Percentiles rank a stretch among this genome's conserved stretches.
These are phyloP conservation scores for Lophochroa leadbeateri DNA, from an alignment of 2,113 vertebrate species.

Conservation along the genomic window DNA sequence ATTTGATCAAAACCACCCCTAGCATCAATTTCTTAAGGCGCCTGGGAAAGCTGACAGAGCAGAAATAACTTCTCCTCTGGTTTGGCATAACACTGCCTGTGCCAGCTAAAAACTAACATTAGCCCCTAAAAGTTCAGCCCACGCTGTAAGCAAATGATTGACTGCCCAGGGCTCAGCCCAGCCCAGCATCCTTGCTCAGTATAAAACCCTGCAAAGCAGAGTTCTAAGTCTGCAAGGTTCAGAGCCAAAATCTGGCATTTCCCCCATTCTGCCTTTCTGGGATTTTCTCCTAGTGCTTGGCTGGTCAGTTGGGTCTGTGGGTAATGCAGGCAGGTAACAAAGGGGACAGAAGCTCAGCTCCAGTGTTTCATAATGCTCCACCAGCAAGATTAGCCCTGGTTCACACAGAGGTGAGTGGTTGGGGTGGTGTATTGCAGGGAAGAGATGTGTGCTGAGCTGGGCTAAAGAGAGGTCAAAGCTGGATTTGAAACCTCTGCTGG, in stretches of 20 bases:
- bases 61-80: background rate
- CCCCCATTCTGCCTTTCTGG: background rate
- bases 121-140: background rate
- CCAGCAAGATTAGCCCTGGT: background rate
- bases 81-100: background rate
- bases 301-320: background rate
- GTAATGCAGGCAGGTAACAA: background rate
- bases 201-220: background rate
- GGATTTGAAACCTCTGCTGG: background rate
- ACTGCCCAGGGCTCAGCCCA: background rate
- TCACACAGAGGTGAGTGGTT: background rate
- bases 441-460: background rate
- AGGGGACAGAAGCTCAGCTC: background rate
- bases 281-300: background rate
- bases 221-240: background rate
- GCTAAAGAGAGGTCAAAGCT: background rate
- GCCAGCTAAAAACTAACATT: background rate
- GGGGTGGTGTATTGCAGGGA: background rate
- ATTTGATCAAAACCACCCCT: background rate
- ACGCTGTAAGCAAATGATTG: background rate
- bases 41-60: conserved; percentile 14
- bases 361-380: background rate
- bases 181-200: background rate
- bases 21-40: background rate
- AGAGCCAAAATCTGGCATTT: background rate